Evolutionary conservation across 1,140 invertebrate genomes (phyloP).

Genomic region (Myzus persicae): DNA sequence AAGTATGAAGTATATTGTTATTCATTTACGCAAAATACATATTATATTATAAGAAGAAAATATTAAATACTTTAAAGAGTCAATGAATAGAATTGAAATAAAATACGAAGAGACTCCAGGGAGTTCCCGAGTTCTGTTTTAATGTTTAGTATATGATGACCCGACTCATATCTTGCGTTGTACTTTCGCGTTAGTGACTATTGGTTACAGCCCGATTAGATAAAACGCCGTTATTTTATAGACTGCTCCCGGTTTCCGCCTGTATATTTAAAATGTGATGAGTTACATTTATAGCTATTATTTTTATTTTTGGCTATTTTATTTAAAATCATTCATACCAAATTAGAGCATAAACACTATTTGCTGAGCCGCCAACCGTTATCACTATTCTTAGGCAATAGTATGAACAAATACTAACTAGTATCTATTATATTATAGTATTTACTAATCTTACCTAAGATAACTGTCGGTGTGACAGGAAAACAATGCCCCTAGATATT

Average conservation of each 20-base stretch:
- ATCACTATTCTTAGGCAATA: too few relatives aligned
- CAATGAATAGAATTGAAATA: too few relatives aligned
- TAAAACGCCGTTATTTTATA: background rate
- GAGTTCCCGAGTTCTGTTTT: background rate
- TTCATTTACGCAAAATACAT: background rate
- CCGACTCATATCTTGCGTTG: background rate
- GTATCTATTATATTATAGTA: too few relatives aligned
- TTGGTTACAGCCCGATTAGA: background rate
- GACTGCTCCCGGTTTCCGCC: background rate
- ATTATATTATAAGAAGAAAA: background rate
- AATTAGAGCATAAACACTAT: too few relatives aligned
- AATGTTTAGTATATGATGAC: background rate
- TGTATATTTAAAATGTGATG: background rate
- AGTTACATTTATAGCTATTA: too few relatives aligned
- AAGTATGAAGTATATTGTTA: background rate
- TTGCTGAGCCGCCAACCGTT: too few relatives aligned
- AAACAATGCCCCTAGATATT: too few relatives aligned
- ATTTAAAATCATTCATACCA: too few relatives aligned
- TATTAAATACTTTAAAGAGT: background rate
- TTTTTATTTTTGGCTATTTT: too few relatives aligned
- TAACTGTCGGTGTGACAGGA: too few relatives aligned
- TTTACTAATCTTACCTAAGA: too few relatives aligned
- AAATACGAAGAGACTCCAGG: background rate
- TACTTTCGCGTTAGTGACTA: background rate
- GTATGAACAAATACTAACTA: too few relatives aligned